These are phyloP conservation scores for Enoplosus armatus DNA, from an alignment of 2,797 vertebrate genomes.

Conservation along the genomic window DNA sequence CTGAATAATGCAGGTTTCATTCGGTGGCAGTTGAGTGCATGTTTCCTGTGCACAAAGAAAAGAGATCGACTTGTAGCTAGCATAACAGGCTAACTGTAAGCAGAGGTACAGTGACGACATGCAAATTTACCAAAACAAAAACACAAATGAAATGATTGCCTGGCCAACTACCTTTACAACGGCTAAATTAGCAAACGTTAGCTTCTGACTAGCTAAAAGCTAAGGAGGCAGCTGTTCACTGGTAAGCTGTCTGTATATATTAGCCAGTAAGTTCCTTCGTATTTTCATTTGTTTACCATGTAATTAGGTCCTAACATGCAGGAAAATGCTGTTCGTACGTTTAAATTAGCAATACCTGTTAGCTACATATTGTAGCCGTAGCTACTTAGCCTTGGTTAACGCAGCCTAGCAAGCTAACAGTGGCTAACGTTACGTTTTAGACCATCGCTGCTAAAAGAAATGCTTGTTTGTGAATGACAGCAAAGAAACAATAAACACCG, in stretches of 20 bases:
- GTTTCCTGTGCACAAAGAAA: constrained; percentile 87
- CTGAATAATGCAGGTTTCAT: constrained; percentile 97
- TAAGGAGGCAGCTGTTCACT: background rate
- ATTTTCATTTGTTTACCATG: fast-evolving
- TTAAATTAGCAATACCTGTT: background rate
- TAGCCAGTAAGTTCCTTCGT: fast-evolving
- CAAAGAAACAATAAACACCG: background rate
- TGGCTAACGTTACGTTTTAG: constrained; percentile 32
- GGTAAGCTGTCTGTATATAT: background rate
- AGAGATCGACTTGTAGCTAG: background rate
- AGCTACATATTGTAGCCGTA: constrained; percentile 31
- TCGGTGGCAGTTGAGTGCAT: constrained; percentile 94
- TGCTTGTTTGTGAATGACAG: constrained; percentile 6
- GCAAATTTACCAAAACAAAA: constrained; percentile 58
- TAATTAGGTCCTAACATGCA: fast-evolving
- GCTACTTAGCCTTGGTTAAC: constrained; percentile 47
- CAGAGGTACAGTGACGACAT: background rate
- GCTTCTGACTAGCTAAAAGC: constrained; percentile 20
- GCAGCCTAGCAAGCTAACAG: constrained; percentile 67
- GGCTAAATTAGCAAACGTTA: constrained; percentile 57
- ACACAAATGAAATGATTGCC: background rate
- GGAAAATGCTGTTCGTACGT: background rate
- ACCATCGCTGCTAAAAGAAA: constrained; percentile 15
- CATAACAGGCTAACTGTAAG: constrained; percentile 9
- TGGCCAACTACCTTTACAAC: constrained; percentile 1